Conservation (phyloP, 2,888 invertebrate species). For the Microchrysa polita region DNA sequence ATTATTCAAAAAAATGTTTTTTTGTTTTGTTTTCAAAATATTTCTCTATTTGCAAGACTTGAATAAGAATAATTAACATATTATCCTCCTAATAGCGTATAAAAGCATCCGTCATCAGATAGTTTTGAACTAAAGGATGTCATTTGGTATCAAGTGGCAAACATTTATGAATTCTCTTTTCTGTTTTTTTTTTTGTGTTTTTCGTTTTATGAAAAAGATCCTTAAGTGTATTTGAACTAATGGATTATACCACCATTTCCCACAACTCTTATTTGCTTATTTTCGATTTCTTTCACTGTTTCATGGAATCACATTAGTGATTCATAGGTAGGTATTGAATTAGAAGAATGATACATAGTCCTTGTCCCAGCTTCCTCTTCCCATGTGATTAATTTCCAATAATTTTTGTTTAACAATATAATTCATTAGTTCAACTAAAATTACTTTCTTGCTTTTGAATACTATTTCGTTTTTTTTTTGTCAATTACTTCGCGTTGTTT, state of each 20-base stretch:
- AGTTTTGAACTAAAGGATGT: neutral
- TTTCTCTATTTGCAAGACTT: slow-evolving; percentile 38
- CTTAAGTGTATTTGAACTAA: slow-evolving; percentile 25
- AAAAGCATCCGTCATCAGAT: neutral
- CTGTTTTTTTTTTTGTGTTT: neutral
- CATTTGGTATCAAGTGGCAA: neutral
- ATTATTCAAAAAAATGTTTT: slow-evolving; percentile 44
- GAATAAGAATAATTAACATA: slow-evolving; percentile 27
- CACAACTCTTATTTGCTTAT: neutral
- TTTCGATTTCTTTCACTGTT: neutral
- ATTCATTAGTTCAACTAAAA: slow-evolving; percentile 26
- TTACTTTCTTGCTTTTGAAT: neutral
- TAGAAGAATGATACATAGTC: no score
- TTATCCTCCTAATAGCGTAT: slow-evolving; percentile 14
- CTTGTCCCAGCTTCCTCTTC: no score
- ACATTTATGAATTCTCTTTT: neutral
- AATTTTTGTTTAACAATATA: no score
- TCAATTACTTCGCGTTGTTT: neutral
- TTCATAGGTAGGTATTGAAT: neutral
- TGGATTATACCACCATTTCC: slow-evolving; percentile 23
- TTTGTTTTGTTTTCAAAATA: slow-evolving; percentile 36
- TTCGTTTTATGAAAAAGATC: neutral
- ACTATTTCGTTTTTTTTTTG: neutral
- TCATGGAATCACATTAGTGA: no score
- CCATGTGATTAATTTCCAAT: no score